These are phyloP conservation scores for Cygnus buccinator DNA, from an alignment of 2,113 vertebrate genomes.

Conservation along the genomic window DNA sequence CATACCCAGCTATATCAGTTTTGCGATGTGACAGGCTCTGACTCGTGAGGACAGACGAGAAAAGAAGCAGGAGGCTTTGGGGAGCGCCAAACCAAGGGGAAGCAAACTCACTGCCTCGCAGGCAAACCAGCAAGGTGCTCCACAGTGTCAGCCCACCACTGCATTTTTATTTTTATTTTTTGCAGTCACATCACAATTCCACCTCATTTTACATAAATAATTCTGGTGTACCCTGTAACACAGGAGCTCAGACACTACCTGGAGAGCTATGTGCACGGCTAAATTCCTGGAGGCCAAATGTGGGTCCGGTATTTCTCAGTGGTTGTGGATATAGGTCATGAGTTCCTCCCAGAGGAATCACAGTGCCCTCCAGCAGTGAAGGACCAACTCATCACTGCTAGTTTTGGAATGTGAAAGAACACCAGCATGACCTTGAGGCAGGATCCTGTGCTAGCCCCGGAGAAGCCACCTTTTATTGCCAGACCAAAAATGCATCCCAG, in stretches of 20 bases:
- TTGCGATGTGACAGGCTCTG: conserved; percentile 3
- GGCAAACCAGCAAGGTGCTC: neutral
- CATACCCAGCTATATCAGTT: conserved; percentile 42
- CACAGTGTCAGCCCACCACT: fast-evolving
- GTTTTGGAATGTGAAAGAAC: neutral
- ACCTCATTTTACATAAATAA: neutral
- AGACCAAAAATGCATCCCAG: neutral
- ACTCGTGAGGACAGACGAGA: conserved; percentile 8
- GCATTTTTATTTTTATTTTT: neutral
- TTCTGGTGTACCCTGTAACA: neutral
- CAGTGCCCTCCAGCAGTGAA: neutral
- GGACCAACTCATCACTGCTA: neutral
- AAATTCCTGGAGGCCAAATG: neutral
- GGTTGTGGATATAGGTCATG: neutral
- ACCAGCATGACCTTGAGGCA: neutral
- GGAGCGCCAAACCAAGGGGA: neutral
- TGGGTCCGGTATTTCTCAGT: neutral
- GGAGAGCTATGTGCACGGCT: neutral
- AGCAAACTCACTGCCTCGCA: neutral
- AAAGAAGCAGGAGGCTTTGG: neutral
- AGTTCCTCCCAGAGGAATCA: neutral
- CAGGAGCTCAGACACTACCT: neutral
- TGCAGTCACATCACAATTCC: neutral
- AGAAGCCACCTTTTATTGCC: neutral
- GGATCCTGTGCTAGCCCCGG: neutral